Evolutionary conservation across 2,113 vertebrate genomes (phyloP).

Genomic region (Mobula birostris): DNA sequence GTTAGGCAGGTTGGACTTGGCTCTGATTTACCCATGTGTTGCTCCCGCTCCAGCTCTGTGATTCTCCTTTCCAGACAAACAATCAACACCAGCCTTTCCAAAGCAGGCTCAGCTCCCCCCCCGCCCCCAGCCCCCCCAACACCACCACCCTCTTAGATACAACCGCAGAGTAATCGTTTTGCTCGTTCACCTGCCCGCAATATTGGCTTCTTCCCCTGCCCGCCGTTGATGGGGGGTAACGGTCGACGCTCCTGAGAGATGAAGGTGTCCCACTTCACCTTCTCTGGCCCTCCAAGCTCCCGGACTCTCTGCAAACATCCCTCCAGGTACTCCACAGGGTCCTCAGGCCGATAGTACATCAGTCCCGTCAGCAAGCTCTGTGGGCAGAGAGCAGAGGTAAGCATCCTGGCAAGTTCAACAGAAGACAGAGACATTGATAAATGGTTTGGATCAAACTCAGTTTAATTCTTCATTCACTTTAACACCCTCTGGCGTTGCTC

Average conservation of each 20-base stretch:
- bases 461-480: background rate
- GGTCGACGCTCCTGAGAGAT: slow-evolving; percentile 45
- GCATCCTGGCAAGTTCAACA: background rate
- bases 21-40: background rate
- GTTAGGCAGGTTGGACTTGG: background rate
- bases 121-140: background rate
- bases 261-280: slow-evolving; percentile 57
- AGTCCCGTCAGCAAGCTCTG: slow-evolving; percentile 60
- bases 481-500: background rate
- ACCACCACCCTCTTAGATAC: no score
- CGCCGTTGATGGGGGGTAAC: slow-evolving; percentile 45
- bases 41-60: background rate
- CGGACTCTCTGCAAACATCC: slow-evolving; percentile 53
- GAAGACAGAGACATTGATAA: background rate
- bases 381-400: background rate
- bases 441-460: background rate
- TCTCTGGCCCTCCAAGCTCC: slow-evolving; percentile 51
- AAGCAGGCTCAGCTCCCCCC: background rate
- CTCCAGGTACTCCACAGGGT: slow-evolving; percentile 54
- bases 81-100: background rate
- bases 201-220: slow-evolving; percentile 47
- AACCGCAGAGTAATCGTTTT: background rate
- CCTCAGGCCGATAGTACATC: slow-evolving; percentile 56
- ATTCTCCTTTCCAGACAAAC: background rate
- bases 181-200: slow-evolving; percentile 45